These are phyloP conservation scores for Sitta carolinensis DNA, from an alignment of 2,797 vertebrate genomes.

Conservation along the genomic window DNA sequence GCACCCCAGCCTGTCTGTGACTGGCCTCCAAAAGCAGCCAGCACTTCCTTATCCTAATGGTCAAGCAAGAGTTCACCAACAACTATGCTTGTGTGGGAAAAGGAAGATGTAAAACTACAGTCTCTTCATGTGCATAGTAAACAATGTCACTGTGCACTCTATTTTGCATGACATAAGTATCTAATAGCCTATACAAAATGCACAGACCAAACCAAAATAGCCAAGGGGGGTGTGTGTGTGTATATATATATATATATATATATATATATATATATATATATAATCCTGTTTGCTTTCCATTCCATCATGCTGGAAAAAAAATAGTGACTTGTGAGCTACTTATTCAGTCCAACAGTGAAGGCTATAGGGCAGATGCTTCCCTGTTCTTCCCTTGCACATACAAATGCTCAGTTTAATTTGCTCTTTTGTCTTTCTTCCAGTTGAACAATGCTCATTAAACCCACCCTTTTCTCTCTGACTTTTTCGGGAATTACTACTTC, in stretches of 20 bases:
- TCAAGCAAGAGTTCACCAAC: background rate
- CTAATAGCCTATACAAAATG: background rate
- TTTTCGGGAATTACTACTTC: slow-evolving; percentile 29
- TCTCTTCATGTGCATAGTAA: background rate
- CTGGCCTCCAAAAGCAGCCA: background rate
- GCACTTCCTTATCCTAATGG: background rate
- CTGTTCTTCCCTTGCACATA: background rate
- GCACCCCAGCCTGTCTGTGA: background rate
- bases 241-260: background rate
- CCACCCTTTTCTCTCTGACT: background rate
- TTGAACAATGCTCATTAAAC: slow-evolving; percentile 14
- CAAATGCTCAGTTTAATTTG: background rate
- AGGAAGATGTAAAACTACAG: background rate
- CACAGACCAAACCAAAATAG: background rate
- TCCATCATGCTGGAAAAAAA: background rate
- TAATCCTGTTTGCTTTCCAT: background rate
- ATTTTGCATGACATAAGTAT: background rate
- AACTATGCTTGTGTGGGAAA: background rate
- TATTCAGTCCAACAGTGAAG: background rate
- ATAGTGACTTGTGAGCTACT: background rate
- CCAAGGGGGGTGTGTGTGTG: background rate
- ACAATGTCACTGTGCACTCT: background rate
- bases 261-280: background rate
- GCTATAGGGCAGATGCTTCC: background rate
- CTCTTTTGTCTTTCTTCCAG: slow-evolving; percentile 5